These are phyloP conservation scores for Agelastica alni DNA, from an alignment of 2,888 invertebrate genomes.

Conservation along the genomic window DNA sequence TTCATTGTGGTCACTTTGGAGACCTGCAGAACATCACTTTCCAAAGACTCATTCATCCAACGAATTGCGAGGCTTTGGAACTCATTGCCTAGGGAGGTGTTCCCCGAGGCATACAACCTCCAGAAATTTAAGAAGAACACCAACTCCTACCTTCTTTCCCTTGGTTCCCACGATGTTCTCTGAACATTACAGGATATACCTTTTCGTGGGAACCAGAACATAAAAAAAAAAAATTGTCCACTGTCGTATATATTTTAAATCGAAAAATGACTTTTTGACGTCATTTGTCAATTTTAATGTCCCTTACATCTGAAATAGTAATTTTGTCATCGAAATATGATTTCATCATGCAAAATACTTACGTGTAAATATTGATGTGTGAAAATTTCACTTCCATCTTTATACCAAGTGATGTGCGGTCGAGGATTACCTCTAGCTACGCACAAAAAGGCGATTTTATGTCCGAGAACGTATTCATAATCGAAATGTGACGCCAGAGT, in stretches of 20 bases:
- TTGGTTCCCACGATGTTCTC: too few relatives aligned
- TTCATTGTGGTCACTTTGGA: too few relatives aligned
- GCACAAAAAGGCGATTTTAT: slow-evolving; percentile 92
- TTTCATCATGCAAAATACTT: slow-evolving; percentile 53
- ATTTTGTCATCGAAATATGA: not conserved
- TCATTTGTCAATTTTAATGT: not conserved
- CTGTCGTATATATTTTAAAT: not conserved
- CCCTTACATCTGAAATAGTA: not conserved
- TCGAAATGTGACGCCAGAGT: slow-evolving; percentile 88
- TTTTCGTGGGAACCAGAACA: too few relatives aligned
- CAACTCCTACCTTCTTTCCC: too few relatives aligned
- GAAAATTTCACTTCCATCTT: slow-evolving; percentile 91
- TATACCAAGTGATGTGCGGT: slow-evolving; percentile 94
- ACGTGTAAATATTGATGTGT: slow-evolving; percentile 87
- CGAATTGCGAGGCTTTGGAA: not conserved
- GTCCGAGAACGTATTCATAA: slow-evolving; percentile 90
- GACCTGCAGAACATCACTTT: too few relatives aligned
- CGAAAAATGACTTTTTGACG: too few relatives aligned
- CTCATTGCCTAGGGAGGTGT: too few relatives aligned
- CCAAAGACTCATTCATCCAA: not conserved
- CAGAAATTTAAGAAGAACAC: too few relatives aligned
- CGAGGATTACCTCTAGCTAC: slow-evolving; percentile 87
- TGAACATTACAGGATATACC: too few relatives aligned
- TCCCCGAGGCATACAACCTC: too few relatives aligned
- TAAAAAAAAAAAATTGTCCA: too few relatives aligned